Evolutionary conservation across 2,113 vertebrate genomes (phyloP), one percentile per base, ranked within the genome.

Genomic region (Anolis carolinensis): DNA sequence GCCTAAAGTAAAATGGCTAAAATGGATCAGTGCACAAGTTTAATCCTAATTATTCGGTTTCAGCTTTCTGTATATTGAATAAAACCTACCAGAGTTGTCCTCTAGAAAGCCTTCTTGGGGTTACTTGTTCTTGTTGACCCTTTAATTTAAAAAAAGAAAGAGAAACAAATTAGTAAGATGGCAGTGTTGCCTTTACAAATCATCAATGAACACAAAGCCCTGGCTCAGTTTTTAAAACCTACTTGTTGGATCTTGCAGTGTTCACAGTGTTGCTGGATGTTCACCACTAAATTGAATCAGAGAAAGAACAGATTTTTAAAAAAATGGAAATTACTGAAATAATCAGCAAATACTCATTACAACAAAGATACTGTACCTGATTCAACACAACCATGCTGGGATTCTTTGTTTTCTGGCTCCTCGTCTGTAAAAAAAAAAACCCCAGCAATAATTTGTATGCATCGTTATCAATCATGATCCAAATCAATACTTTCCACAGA

Each of bases 91-190:
- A 89, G 30, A 97, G 94, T 4, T 95, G 93, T 87, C 95, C 97
- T 93, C 93, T 92, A 68, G 96, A 91, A 68, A 98, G 93, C 71
- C 75, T 96, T 86, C 94, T 95, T 4, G 98, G 98, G 32, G 93
- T 96, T 86, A 97, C 95, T 6, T 95, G 90, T 82, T 98, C 97
- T 72, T 89, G 95, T 34, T 95, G 94, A 39, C 93, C 97, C 97
- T 98, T 93, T 87, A 50, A 0, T 86, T 86, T 0, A 82, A 44
- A 89, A 74, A 89, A 83, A 83, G 32, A 1, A 30, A 36, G 44
- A 70, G 75, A 76, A 67, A n/a, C 0, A 5, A 0, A 2, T 79
- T 23, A 34, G 30, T 2, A 10, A 63, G 32, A 86, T 2, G 50
- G 20, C 0, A 48, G 70, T 59, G 63, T 8, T 70, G 2, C 2